A percentile compares a stretch with the other conserved stretches of the same genome.
Conservation (phyloP, 2,888 invertebrate species). For the Stictocephala bisonia region DNA sequence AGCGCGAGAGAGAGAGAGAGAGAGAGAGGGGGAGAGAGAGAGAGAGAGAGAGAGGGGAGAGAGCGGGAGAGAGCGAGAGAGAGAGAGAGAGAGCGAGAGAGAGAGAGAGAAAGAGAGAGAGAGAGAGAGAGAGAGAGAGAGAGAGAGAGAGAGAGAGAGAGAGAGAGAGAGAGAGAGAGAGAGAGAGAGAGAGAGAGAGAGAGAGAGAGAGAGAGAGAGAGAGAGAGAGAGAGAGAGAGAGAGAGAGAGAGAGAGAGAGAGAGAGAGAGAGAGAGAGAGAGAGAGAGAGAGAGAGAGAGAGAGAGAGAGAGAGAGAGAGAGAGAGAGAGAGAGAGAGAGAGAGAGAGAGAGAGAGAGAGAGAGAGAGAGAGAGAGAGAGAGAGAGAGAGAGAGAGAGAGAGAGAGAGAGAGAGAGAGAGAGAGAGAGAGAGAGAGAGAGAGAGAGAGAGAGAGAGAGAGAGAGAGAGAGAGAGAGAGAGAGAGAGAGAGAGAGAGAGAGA, state of each 20-base stretch:
- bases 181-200: neutral
- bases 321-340: neutral
- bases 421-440: neutral
- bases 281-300: neutral
- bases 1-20: no score
- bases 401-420: slow-evolving; percentile 22
- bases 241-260: neutral
- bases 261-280: neutral
- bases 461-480: no score
- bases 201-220: neutral
- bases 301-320: neutral
- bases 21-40: neutral
- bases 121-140: neutral
- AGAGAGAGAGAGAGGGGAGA: neutral
- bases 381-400: neutral
- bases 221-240: neutral
- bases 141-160: neutral
- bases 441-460: slow-evolving; percentile 2
- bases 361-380: neutral
- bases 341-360: neutral
- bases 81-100: no score
- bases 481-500: neutral
- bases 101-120: neutral
- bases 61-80: no score
- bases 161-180: slow-evolving; percentile 4